Evolutionary conservation across 2,113 vertebrate species (phyloP).

Genomic region (Vidua chalybeata): DNA sequence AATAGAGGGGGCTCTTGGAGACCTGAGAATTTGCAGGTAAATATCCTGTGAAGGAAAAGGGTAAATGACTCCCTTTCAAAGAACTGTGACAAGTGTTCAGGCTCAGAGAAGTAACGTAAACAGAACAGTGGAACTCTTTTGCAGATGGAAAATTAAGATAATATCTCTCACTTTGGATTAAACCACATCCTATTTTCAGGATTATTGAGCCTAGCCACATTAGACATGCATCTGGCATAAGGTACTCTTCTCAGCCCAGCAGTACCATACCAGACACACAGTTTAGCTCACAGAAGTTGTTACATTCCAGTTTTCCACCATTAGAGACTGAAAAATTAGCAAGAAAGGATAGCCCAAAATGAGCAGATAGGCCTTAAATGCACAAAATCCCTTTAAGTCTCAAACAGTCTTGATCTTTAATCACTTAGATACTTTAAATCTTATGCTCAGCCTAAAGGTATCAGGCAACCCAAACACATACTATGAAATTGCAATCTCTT

Average conservation of each 20-base stretch:
- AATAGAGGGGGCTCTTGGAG: not conserved
- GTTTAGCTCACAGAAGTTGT: not conserved
- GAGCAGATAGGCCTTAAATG: not conserved
- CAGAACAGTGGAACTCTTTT: not conserved
- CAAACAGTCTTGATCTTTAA: not conserved
- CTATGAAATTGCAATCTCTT: not conserved
- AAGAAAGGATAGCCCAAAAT: not conserved
- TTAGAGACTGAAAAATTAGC: not conserved
- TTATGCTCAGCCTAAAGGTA: not conserved
- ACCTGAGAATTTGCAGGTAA: not conserved
- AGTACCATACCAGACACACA: not conserved
- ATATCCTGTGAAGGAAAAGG: not conserved
- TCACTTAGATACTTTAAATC: not conserved
- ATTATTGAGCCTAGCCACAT: not conserved
- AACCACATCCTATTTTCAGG: conserved; percentile 62
- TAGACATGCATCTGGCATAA: not conserved
- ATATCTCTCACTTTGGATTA: conserved; percentile 34
- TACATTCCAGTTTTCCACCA: not conserved
- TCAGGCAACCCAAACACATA: not conserved
- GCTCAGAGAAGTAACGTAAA: conserved; percentile 13
- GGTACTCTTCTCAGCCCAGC: not conserved
- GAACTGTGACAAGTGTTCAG: not conserved
- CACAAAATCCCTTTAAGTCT: not conserved
- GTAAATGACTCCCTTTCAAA: not conserved
- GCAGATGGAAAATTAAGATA: conserved; percentile 49